These are phyloP conservation scores for Xiphias gladius DNA, from an alignment of 2,113 vertebrate species.

Conservation along the genomic window DNA sequence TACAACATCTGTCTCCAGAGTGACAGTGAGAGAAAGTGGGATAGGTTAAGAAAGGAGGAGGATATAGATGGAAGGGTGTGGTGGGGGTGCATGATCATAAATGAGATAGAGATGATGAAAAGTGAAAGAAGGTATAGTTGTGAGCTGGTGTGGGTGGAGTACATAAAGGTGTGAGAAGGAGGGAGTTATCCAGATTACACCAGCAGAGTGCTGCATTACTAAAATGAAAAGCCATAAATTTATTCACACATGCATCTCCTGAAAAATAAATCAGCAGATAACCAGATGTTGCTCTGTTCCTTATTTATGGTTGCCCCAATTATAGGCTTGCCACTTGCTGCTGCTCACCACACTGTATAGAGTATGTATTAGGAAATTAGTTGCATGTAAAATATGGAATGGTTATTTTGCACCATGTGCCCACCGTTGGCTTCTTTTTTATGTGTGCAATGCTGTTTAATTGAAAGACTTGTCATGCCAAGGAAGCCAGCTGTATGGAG, in stretches of 20 bases:
- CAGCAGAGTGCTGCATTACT: conserved; percentile 21
- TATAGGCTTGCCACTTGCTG: conserved; percentile 57
- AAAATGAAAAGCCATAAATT: conserved; percentile 55
- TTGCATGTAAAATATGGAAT: conserved; percentile 55
- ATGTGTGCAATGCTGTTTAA: conserved; percentile 46
- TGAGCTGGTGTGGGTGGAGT: conserved; percentile 7
- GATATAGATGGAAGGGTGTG: conserved; percentile 20
- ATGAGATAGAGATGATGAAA: conserved; percentile 7
- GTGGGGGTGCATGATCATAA: not conserved
- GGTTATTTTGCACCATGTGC: conserved; percentile 39
- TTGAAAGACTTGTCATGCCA: conserved; percentile 62
- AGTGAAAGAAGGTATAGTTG: conserved; percentile 2
- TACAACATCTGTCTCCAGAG: conserved; percentile 58
- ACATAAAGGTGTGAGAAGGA: conserved; percentile 14
- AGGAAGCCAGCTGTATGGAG: conserved; percentile 79
- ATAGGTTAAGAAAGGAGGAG: conserved; percentile 14
- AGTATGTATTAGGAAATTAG: conserved; percentile 54
- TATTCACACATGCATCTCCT: conserved; percentile 49
- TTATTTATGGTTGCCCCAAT: conserved; percentile 73
- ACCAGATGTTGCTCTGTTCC: conserved; percentile 44
- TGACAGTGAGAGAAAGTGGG: conserved; percentile 23
- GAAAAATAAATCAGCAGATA: conserved; percentile 65
- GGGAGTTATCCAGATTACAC: conserved; percentile 25
- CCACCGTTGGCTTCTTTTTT: conserved; percentile 31
- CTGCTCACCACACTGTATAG: conserved; percentile 28